These are phyloP conservation scores for Cercocebus atys DNA, from an alignment of 2,113 vertebrate genomes.

Conservation along the genomic window DNA sequence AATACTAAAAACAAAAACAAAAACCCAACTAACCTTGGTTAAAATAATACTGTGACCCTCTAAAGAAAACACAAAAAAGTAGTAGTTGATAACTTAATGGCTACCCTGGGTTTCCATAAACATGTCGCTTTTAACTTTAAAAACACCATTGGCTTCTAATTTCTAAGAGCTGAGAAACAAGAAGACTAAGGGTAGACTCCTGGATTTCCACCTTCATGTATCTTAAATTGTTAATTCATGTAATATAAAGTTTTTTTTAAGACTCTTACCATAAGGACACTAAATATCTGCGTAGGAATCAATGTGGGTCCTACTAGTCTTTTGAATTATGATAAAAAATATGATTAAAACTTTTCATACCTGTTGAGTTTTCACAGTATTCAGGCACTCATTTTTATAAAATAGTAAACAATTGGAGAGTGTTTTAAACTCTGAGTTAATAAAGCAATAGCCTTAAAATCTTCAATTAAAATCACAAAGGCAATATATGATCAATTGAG, in stretches of 20 bases:
- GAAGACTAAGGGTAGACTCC: background rate
- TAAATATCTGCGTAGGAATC: background rate
- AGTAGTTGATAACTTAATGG: slow-evolving; percentile 66
- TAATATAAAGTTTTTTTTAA: background rate
- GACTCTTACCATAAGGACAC: background rate
- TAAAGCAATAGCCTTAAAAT: background rate
- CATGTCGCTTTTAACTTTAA: background rate
- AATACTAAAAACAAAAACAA: background rate
- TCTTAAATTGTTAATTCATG: background rate
- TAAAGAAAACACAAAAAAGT: slow-evolving; percentile 48
- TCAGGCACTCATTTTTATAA: background rate
- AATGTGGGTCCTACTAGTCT: background rate
- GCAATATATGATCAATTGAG: background rate
- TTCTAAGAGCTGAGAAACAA: background rate
- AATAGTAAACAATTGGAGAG: background rate
- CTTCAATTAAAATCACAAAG: background rate
- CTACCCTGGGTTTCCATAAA: slow-evolving; percentile 46
- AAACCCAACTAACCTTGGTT: slow-evolving; percentile 38
- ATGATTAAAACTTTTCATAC: background rate
- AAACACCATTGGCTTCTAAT: background rate
- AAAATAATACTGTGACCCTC: slow-evolving; percentile 58
- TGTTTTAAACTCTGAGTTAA: background rate
- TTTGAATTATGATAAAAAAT: background rate
- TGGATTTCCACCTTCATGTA: background rate
- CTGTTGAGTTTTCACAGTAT: background rate